Evolutionary conservation across 2,113 vertebrate genomes (phyloP).

Genomic region (Eurystomus gularis): DNA sequence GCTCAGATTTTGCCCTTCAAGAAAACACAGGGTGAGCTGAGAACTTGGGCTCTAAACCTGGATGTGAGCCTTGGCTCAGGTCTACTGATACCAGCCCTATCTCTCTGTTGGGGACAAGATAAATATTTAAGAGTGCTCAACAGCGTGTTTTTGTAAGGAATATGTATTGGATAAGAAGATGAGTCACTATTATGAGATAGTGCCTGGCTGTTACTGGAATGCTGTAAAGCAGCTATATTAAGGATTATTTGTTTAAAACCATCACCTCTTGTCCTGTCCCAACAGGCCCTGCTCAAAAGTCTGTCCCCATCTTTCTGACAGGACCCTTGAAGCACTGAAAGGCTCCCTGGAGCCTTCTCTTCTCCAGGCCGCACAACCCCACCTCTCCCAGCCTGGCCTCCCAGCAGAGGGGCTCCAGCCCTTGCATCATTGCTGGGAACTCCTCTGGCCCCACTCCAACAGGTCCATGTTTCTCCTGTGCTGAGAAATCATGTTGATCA

Average conservation of each 20-base stretch:
- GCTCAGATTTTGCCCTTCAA: not conserved
- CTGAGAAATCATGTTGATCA: not conserved
- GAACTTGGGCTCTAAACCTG: not conserved
- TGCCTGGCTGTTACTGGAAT: conserved; percentile 15
- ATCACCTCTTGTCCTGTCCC: not conserved
- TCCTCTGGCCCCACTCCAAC: not conserved
- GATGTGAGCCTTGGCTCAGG: not conserved
- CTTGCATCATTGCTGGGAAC: not conserved
- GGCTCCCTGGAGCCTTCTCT: not conserved
- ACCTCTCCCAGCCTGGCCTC: not conserved
- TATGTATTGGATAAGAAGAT: conserved; percentile 21
- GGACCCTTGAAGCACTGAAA: not conserved
- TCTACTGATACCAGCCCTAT: not conserved
- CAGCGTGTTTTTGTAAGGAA: conserved; percentile 4
- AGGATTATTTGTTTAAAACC: not conserved
- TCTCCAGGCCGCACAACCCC: not conserved
- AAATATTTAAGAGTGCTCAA: conserved; percentile 18
- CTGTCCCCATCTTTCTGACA: not conserved
- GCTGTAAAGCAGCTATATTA: not conserved
- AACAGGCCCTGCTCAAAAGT: not conserved
- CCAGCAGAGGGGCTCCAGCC: not conserved
- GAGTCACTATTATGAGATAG: not conserved
- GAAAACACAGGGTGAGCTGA: not conserved
- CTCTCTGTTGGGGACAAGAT: not conserved
- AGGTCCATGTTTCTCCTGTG: not conserved